These are phyloP conservation scores for Phalacrocorax brasilianus DNA, from an alignment of 2,113 vertebrate genomes.

Conservation along the genomic window DNA sequence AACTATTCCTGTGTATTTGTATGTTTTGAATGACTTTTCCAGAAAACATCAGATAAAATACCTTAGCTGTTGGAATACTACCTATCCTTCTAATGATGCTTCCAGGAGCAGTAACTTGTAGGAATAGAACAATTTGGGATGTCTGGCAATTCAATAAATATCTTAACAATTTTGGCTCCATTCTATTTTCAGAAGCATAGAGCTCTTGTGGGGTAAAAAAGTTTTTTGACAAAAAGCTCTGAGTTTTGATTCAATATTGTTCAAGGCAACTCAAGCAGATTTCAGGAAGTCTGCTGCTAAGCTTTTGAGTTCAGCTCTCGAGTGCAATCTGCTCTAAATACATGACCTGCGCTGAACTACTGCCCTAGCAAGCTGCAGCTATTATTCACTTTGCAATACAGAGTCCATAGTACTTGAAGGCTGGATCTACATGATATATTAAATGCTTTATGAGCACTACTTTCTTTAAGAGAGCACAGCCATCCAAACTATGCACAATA, in stretches of 20 bases:
- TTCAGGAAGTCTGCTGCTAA: slow-evolving; percentile 61
- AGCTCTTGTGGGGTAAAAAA: neutral
- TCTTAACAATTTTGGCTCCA: neutral
- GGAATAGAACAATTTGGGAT: neutral
- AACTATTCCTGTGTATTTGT: neutral
- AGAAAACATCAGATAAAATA: neutral
- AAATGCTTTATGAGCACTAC: slow-evolving; percentile 5
- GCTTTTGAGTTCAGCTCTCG: slow-evolving; percentile 61
- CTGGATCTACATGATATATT: slow-evolving; percentile 39
- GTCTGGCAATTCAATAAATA: neutral
- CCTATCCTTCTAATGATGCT: neutral
- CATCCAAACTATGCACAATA: neutral
- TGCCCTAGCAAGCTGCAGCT: slow-evolving; percentile 49
- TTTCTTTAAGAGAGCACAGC: slow-evolving; percentile 15
- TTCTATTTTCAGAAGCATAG: neutral
- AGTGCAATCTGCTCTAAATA: slow-evolving; percentile 50
- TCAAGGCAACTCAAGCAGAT: slow-evolving; percentile 61
- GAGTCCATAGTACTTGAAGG: slow-evolving; percentile 42
- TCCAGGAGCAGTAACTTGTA: neutral
- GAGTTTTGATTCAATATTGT: slow-evolving; percentile 45
- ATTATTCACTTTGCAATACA: slow-evolving; percentile 61
- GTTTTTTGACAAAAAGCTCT: neutral
- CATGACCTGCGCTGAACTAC: slow-evolving; percentile 42
- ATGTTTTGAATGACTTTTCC: neutral
- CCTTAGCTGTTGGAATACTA: neutral